Evolutionary conservation across 2,888 invertebrate species (phyloP).

Genomic region (Hybos culiciformis): DNA sequence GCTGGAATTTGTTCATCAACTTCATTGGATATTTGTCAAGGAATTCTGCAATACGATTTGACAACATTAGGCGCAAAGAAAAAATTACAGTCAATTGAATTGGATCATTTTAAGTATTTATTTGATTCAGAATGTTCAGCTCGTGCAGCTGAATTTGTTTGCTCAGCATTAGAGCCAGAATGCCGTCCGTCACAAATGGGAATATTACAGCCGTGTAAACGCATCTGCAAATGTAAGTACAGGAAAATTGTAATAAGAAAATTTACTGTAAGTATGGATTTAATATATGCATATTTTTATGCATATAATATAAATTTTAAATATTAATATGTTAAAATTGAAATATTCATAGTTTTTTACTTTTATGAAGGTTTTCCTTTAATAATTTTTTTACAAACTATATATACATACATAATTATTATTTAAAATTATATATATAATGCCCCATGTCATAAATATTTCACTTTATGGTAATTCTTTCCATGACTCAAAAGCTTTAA

Average conservation of each 20-base stretch:
- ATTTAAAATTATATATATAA: no score
- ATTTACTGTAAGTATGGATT: no score
- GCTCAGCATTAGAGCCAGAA: constrained; percentile 51
- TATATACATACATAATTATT: no score
- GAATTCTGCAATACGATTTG: constrained; percentile 51
- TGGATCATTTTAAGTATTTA: constrained; percentile 45
- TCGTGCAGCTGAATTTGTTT: constrained; percentile 46
- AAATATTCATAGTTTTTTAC: no score
- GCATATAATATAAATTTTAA: not conserved
- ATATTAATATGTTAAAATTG: not conserved
- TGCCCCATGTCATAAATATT: no score
- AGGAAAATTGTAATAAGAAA: not conserved
- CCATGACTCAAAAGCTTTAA: no score
- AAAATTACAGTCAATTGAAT: constrained; percentile 21
- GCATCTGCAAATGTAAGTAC: constrained; percentile 49
- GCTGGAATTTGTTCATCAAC: constrained; percentile 30
- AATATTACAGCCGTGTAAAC: constrained; percentile 47
- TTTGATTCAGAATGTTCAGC: constrained; percentile 50
- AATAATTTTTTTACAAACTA: no score
- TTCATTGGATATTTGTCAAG: constrained; percentile 40
- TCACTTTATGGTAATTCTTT: no score
- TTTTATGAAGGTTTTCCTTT: no score
- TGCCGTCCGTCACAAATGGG: constrained; percentile 46
- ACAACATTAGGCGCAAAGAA: constrained; percentile 36
- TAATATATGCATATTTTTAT: no score